Evolutionary conservation across 2,113 vertebrate species (phyloP).

Genomic region (Cynopterus brachyotis): DNA sequence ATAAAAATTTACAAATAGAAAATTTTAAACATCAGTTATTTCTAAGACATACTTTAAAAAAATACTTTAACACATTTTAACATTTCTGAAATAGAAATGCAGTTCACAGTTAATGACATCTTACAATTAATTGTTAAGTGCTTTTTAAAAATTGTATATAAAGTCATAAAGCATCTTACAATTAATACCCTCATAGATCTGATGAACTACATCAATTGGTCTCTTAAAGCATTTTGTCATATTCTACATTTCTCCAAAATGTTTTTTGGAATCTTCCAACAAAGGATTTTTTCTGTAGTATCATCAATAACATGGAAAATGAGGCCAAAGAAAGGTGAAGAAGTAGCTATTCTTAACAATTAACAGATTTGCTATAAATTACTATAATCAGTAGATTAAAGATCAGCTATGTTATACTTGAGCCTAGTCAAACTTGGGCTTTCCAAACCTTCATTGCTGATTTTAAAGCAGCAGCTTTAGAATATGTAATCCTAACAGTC

Average conservation of each 20-base stretch:
- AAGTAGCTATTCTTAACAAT: not conserved
- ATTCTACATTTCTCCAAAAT: constrained; percentile 31
- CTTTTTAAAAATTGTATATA: not conserved
- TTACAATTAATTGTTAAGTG: not conserved
- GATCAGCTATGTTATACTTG: not conserved
- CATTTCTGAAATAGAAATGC: constrained; percentile 13
- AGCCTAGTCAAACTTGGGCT: not conserved
- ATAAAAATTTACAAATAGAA: not conserved
- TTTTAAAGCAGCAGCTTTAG: constrained; percentile 11
- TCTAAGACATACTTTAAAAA: not conserved
- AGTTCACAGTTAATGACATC: not conserved
- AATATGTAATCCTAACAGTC: not conserved
- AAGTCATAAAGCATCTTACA: not conserved
- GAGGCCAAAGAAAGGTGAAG: not conserved
- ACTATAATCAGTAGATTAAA: not conserved
- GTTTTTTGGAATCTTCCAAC: not conserved
- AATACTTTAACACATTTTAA: not conserved
- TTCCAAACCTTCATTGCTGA: not conserved
- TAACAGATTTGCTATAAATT: not conserved
- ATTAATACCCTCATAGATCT: not conserved
- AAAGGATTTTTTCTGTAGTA: not conserved
- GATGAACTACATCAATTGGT: not conserved
- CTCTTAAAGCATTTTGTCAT: not conserved
- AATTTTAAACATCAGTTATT: not conserved
- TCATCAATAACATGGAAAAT: constrained; percentile 9